Percentiles rank a stretch among this genome's conserved stretches.
phyloP scores from a whole-genome alignment of 2,797 vertebrate species.

The Onychomys leucogaster region DNA sequence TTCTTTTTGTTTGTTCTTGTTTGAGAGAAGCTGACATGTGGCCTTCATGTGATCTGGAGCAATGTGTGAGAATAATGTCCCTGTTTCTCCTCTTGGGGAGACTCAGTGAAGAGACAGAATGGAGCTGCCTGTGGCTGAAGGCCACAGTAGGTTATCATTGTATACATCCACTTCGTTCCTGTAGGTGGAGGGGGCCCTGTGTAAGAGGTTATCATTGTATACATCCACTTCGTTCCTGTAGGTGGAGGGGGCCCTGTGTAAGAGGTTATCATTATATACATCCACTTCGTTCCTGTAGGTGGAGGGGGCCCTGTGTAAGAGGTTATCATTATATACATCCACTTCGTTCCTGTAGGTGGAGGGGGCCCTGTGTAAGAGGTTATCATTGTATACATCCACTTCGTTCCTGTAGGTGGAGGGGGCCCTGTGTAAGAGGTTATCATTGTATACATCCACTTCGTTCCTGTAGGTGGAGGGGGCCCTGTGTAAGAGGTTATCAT shows the following conservation, averaged over 20 bases:
- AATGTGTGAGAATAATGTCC: background rate
- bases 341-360: background rate
- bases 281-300: background rate
- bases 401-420: background rate
- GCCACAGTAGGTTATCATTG: background rate
- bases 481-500: background rate
- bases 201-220: background rate
- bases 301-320: background rate
- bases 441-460: background rate
- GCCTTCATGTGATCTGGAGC: background rate
- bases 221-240: background rate
- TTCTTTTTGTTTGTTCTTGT: background rate
- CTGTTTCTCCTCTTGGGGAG: background rate
- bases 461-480: background rate
- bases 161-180: background rate
- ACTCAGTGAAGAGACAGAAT: background rate
- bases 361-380: background rate
- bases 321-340: background rate
- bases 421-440: background rate
- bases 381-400: background rate
- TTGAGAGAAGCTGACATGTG: background rate
- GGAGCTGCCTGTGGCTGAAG: background rate
- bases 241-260: background rate
- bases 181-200: background rate
- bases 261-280: background rate